Base-by-base conservation (phyloP, 2,797 vertebrate species). In the Oreonectes daqikongensis region DNA sequence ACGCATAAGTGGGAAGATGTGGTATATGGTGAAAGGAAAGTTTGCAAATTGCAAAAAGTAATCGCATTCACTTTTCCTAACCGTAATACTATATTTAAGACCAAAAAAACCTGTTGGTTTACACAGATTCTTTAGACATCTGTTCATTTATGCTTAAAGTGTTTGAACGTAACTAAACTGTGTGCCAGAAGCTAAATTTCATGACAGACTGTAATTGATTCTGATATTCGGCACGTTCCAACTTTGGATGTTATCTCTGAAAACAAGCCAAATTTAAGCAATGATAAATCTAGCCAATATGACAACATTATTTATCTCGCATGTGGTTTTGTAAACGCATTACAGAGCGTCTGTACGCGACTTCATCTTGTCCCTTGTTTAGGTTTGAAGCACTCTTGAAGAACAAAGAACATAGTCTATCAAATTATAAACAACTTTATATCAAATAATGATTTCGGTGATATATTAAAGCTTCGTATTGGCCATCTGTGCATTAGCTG, bases 221-320 rank as follows among this genome's bases (percentile, higher is more conserved):
- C 40, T 46, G 72, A 66, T 75, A 44, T 22, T 75, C 50, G 55
- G 35, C 32, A 55, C 44, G 14, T 66, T 55, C 18, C 48, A 42
- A 0, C 3, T 65, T 74, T 65, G 15, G 44, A 40, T 52, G 32
- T 40, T 55, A 40, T 15, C 22, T 42, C 35, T 75, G 50, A 75
- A 30, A 55, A 15, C 26, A 5, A 55, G 72, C 48, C 72, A 74
- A 22, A 66, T 55, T 53, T 75, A 26, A 55, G 61, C 72, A 42
- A 28, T 22, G 12, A 42, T 55, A 55, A 66, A 40, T 75, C 18
- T 55, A 32, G 24, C 48, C 61, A 75, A 44, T 44, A 44, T 42
- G 38, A 44, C 24, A 66, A 35, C n/a, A n/a, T 44, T 22, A 65
- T 70, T 35, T 4, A 20, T 74, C 17, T 65, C 40, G 28, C n/a